Conservation (phyloP, 2,888 invertebrate species). For the Minunthozetes semirufus region DNA sequence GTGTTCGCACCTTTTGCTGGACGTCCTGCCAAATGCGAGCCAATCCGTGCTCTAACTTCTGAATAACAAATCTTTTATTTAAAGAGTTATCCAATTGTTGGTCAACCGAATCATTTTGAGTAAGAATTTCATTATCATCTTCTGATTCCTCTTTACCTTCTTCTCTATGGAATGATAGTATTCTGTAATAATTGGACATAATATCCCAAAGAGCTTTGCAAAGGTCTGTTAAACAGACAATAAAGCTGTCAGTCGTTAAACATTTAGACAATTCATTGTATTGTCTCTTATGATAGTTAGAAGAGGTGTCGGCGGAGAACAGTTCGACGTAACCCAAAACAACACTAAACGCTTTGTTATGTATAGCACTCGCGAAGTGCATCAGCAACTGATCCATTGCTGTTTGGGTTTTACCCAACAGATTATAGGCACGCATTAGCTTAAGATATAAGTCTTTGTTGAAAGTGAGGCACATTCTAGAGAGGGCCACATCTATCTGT, state of each 20-base stretch:
- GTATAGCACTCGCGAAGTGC: constrained; percentile 88
- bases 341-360: constrained; percentile 51
- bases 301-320: constrained; percentile 45
- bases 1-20: constrained; percentile 79
- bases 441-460: constrained; percentile 64
- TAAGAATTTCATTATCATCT: constrained; percentile 13
- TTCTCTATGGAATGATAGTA: constrained; percentile 68
- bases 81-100: neutral
- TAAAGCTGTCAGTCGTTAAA: constrained; percentile 57
- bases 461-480: constrained; percentile 55
- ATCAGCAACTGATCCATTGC: constrained; percentile 92
- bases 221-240: constrained; percentile 70
- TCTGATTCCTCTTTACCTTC: constrained; percentile 38
- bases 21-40: constrained; percentile 87
- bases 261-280: constrained; percentile 64
- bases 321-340: constrained; percentile 55
- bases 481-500: constrained; percentile 75
- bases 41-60: constrained; percentile 58
- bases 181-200: constrained; percentile 67
- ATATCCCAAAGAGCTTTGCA: constrained; percentile 79
- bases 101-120: neutral
- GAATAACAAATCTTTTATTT: constrained; percentile 31
- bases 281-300: constrained; percentile 55
- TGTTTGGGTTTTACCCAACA: constrained; percentile 82
- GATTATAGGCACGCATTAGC: constrained; percentile 74